These are phyloP conservation scores for Clostera curtula DNA, from an alignment of 2,888 invertebrate genomes.

Conservation along the genomic window DNA sequence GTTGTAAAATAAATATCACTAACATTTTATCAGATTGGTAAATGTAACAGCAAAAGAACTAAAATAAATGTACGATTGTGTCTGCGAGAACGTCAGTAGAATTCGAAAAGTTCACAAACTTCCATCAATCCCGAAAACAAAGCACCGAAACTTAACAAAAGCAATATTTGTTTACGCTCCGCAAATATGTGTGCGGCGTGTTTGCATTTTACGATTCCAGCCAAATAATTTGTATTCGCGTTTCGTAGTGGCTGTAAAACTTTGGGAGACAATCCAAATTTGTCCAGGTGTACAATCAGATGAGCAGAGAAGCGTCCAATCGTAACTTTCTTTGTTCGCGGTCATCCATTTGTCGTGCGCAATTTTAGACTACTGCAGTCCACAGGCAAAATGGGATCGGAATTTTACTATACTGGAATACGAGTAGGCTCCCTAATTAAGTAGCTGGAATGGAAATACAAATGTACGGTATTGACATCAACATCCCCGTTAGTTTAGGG, in stretches of 20 bases:
- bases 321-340: conserved; percentile 34
- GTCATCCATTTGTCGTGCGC: conserved; percentile 17
- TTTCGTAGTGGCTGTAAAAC: conserved; percentile 50
- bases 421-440: no score
- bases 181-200: conserved; percentile 38
- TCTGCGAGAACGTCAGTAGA: no score
- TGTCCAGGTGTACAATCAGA: conserved; percentile 59
- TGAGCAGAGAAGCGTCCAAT: conserved; percentile 43
- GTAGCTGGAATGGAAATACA: no score
- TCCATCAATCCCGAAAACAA: conserved; percentile 15
- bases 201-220: conserved; percentile 60
- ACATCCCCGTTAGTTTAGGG: no score
- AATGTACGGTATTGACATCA: no score
- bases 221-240: conserved; percentile 64
- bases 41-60: background rate
- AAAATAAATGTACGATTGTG: background rate
- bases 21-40: background rate
- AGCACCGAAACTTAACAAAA: conserved; percentile 20
- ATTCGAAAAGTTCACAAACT: no score
- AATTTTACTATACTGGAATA: no score
- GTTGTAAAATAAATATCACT: background rate
- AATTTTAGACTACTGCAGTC: no score
- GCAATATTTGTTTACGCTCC: conserved; percentile 41
- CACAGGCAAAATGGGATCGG: no score
- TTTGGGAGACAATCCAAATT: conserved; percentile 27